Base-by-base conservation (phyloP, 2,888 invertebrate species). In the Baronia brevicornis region DNA sequence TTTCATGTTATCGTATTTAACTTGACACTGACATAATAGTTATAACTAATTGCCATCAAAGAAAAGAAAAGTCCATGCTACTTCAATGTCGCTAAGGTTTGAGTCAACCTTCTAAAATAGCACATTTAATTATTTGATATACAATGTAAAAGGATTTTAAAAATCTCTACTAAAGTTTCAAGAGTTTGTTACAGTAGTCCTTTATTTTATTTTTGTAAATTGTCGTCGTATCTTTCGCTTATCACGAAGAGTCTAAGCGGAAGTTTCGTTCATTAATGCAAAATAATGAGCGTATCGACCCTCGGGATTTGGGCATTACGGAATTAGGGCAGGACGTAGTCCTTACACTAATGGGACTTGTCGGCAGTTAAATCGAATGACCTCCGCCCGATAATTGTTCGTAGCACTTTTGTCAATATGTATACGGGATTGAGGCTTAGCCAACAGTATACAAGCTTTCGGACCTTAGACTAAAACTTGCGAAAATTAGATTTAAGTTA, bases 201-300 rank as follows among this genome's bases (percentile, higher is more conserved):
- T 21, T 31, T 31, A 18, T 28, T 26, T 15, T 26, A 21, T 24
- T 64, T 60, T 63, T 59, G 48, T 48, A 64, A 65, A 73, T 70
- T 66, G 69, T 60, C 51, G 45, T 38, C 45, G 62, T 71, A 67
- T 61, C 59, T n/a, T n/a, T n/a, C n/a, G n/a, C 60, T 72, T 68
- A 72, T 75, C 68, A 70, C 58, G 56, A 46, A 51, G 60, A 59
- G 63, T 62, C 68, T 63, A 60, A 54, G 57, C 58, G 59, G 60
- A 78, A 77, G 62, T 78, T 79, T 58, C 47, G 57, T 56, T 61
- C 68, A 68, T 75, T 77, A 79, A 78, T 71, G 70, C 63, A 60
- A 64, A 74, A 65, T 75, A 74, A 77, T 67, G 68, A 64, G 60
- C 72, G 66, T 68, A 70, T 74, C 66, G 68, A 55, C 62, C 61